Percentiles rank a stretch among this genome's conserved stretches.
Evolutionary conservation across 2,113 vertebrate species (phyloP).

Genomic region (Neopipo cinnamomea): DNA sequence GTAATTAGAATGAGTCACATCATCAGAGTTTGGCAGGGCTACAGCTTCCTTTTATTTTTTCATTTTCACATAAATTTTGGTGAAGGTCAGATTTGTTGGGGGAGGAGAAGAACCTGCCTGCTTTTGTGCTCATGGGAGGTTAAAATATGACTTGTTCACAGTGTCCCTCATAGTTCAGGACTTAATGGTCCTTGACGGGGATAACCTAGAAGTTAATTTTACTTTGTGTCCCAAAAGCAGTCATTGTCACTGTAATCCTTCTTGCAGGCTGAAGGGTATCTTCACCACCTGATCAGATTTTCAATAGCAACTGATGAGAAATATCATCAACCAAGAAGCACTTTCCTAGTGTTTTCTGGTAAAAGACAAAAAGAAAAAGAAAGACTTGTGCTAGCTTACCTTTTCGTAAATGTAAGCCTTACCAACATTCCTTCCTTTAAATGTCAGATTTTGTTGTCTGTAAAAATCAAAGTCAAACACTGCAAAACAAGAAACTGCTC

Average conservation of each 20-base stretch:
- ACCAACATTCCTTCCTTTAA: neutral
- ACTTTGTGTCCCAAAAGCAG: conserved; percentile 79
- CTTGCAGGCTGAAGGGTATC: conserved; percentile 73
- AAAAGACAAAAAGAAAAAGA: neutral
- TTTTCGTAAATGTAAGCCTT: neutral
- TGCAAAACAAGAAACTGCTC: neutral
- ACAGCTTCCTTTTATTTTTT: conserved; percentile 72
- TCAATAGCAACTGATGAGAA: conserved; percentile 71
- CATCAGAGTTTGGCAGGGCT: conserved; percentile 71
- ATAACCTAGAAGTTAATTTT: conserved; percentile 86
- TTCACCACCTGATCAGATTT: conserved; percentile 73
- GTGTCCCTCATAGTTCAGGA: conserved; percentile 80
- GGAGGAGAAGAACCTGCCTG: conserved; percentile 68
- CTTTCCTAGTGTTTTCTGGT: neutral
- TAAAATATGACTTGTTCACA: conserved; percentile 83
- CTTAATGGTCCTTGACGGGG: conserved; percentile 85
- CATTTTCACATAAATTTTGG: conserved; percentile 81
- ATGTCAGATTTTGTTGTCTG: neutral
- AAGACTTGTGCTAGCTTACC: neutral
- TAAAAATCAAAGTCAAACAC: neutral
- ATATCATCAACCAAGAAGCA: conserved; percentile 2
- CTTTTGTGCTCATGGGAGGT: conserved; percentile 72
- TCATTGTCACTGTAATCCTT: conserved; percentile 79
- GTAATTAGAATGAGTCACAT: conserved; percentile 84
- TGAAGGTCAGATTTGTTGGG: conserved; percentile 81